Evolutionary conservation across 2,113 vertebrate species (phyloP).

Genomic region (Sinosuthora webbiana): DNA sequence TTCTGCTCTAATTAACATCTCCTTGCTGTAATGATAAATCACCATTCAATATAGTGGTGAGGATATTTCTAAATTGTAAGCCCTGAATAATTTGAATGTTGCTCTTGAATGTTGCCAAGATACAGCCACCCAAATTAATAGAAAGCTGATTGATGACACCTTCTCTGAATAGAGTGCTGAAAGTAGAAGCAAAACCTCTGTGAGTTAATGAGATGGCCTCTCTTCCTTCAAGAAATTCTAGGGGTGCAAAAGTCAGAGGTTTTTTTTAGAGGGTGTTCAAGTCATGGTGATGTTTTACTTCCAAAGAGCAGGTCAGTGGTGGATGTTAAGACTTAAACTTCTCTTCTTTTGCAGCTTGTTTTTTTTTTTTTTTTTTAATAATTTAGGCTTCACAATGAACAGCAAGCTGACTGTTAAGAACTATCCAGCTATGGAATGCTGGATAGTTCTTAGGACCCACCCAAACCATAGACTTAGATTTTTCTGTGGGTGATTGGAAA

Average conservation of each 20-base stretch:
- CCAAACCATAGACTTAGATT: not conserved
- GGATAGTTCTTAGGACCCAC: not conserved
- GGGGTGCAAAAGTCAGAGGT: not conserved
- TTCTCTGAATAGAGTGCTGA: slow-evolving; percentile 1
- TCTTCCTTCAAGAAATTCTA: not conserved
- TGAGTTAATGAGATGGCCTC: not conserved
- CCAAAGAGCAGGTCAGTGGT: not conserved
- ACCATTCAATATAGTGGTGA: not conserved
- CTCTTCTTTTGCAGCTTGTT: not conserved
- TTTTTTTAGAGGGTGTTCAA: not conserved
- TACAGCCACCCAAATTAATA: not conserved
- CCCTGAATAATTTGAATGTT: slow-evolving; percentile 27
- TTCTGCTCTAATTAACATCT: slow-evolving; percentile 54
- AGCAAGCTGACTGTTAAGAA: not conserved
- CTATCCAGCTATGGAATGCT: not conserved
- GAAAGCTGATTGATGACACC: slow-evolving; percentile 41
- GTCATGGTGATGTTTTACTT: not conserved
- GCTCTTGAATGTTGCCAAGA: slow-evolving; percentile 30
- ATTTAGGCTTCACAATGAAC: not conserved
- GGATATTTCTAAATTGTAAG: slow-evolving; percentile 29
- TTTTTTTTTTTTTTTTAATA: not conserved
- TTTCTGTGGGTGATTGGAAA: not conserved
- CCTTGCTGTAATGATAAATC: slow-evolving; percentile 39
- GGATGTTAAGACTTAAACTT: not conserved
- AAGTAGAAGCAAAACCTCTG: not conserved